phyloP scores from a whole-genome alignment of 2,797 vertebrate genomes.

The Microhierax caerulescens region DNA sequence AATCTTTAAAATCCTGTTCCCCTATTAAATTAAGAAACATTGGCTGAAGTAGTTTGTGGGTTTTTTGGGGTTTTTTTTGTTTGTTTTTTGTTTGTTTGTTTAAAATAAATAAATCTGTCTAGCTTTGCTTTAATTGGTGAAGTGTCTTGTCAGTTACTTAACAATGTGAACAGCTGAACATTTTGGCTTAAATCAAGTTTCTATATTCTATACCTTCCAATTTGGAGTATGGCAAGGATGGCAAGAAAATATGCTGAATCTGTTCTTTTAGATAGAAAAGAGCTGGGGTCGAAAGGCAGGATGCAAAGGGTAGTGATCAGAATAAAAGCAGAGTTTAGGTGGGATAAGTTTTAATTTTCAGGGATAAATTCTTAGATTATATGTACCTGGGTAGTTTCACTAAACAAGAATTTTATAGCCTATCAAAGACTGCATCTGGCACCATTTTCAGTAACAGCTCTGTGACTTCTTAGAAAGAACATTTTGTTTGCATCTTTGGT shows the following conservation, averaged over 20 bases:
- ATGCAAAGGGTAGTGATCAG: not conserved
- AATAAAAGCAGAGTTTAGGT: not conserved
- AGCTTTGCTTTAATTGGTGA: not conserved
- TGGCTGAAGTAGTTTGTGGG: not conserved
- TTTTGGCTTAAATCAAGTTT: not conserved
- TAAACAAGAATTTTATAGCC: not conserved
- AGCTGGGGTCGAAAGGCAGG: not conserved
- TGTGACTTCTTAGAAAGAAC: not conserved
- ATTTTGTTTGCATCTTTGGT: not conserved
- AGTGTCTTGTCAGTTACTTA: not conserved
- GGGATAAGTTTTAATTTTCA: not conserved
- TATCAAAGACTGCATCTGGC: not conserved
- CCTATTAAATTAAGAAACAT: not conserved
- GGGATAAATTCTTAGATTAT: not conserved
- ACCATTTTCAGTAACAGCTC: not conserved
- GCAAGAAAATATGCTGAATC: not conserved
- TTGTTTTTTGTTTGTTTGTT: not conserved
- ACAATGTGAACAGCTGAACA: not conserved
- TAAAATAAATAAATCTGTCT: not conserved
- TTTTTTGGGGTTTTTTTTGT: no score
- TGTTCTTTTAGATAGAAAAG: not conserved
- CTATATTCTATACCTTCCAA: not conserved
- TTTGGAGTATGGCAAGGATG: not conserved
- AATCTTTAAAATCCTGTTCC: not conserved
- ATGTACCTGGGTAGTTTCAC: not conserved